Base-by-base conservation (phyloP, 2,888 invertebrate genomes). In the Cryptus armator region DNA sequence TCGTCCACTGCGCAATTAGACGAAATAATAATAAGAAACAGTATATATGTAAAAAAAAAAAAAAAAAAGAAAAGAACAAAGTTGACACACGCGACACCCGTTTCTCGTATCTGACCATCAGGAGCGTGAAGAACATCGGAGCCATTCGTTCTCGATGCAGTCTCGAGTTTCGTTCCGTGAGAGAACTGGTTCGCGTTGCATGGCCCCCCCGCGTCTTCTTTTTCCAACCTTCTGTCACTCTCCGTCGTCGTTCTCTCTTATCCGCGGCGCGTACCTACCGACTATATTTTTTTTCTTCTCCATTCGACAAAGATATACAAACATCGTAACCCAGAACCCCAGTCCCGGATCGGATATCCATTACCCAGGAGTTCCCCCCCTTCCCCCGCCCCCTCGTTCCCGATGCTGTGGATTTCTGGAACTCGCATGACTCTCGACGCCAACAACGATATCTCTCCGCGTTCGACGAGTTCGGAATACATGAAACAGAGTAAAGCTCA, bases 301-400 rank as follows among this genome's bases (percentile, higher is more conserved):
- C 44, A 16, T 67, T 44, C n/a, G 66, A 70, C 43, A 29, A 29
- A 16, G 48, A 81, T 75, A 79, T 46, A 71, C 70, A 81, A 81
- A 84, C 84, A 77, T 84, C 84, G 86, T 88, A 87, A 88, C 85
- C 88, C 86, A 88, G 87, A 88, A 87, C 83, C 85, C 84, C 81
- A 82, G 81, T 84, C 80, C 56, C 72, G 74, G 83, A 81, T 85
- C 81, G 81, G 74, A 81, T 85, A 81, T 81, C 82, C 46, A 56
- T 56, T 37, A 46, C 32, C 68, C 37, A 1, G 10, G 19, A 62
- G 24, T 44, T 29, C 44, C 48, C 14, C 29, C 16, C 19, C 51
- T 6, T 6, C 16, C 2, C 19, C 53, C 16, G 14, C 53, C 19
- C 9, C 37, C 37, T 1, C 37, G 6, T 37, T 37, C 37, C 5